Conservation (phyloP, 2,113 vertebrate genomes). For the Steatornis caripensis region DNA sequence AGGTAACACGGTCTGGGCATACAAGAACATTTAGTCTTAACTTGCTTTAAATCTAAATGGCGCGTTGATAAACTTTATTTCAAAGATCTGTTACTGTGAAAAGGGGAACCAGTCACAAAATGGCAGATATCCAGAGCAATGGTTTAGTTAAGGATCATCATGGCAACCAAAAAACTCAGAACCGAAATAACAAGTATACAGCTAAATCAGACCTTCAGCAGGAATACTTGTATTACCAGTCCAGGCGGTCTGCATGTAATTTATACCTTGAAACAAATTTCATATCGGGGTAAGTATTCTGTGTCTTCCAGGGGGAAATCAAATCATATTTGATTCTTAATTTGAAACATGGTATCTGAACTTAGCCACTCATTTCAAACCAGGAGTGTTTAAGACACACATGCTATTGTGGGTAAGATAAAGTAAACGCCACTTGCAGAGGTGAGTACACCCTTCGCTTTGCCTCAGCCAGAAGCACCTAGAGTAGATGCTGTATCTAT, state of each 20-base stretch:
- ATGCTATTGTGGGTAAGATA: background rate
- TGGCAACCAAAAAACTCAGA: background rate
- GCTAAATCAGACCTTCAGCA: background rate
- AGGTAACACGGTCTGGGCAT: background rate
- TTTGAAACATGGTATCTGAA: background rate
- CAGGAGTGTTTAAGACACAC: background rate
- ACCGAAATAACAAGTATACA: background rate
- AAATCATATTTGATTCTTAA: background rate
- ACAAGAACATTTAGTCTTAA: background rate
- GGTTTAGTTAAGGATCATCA: background rate
- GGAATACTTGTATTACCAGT: background rate
- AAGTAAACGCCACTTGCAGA: background rate
- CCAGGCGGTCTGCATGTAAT: background rate
- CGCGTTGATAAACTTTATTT: background rate
- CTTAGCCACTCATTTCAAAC: background rate
- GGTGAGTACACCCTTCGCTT: background rate
- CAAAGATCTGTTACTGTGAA: background rate
- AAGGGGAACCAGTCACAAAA: background rate
- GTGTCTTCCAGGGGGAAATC: background rate
- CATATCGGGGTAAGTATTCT: background rate
- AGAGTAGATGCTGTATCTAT: background rate
- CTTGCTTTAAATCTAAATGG: background rate
- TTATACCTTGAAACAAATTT: background rate
- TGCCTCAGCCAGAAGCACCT: background rate
- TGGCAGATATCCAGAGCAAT: background rate